Conservation (phyloP, 2,113 vertebrate genomes). For the Agelaius tricolor region DNA sequence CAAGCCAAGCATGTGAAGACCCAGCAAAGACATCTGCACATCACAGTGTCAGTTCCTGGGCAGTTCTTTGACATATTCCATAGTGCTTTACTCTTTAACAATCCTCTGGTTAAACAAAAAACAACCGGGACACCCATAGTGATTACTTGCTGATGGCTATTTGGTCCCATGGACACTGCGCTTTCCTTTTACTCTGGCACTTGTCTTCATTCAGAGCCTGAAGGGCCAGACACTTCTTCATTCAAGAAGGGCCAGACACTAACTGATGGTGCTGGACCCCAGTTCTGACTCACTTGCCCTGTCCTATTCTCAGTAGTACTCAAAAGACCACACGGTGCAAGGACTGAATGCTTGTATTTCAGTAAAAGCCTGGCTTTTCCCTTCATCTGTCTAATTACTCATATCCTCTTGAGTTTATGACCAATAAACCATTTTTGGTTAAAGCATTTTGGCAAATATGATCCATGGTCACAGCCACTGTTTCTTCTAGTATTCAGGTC, state of each 20-base stretch:
- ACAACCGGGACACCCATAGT: rapidly evolving
- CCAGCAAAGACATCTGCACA: background rate
- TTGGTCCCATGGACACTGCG: background rate
- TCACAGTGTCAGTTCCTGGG: background rate
- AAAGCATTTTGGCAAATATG: background rate
- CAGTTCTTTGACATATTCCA: background rate
- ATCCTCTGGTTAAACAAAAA: background rate
- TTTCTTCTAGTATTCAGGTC: background rate
- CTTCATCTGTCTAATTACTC: background rate
- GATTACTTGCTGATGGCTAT: background rate
- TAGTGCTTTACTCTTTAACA: background rate
- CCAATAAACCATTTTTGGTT: background rate
- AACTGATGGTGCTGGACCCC: background rate
- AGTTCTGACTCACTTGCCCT: background rate
- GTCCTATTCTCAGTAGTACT: background rate
- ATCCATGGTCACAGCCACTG: background rate
- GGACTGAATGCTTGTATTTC: background rate
- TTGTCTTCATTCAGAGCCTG: background rate
- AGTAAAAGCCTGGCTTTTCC: background rate
- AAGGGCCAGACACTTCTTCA: background rate
- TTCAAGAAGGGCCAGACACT: background rate
- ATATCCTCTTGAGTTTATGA: background rate
- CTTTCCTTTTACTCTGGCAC: background rate
- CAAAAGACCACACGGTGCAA: background rate
- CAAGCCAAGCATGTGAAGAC: background rate